Evolutionary conservation across 1,140 invertebrate species (phyloP).

Genomic region (Mamestra configurata): DNA sequence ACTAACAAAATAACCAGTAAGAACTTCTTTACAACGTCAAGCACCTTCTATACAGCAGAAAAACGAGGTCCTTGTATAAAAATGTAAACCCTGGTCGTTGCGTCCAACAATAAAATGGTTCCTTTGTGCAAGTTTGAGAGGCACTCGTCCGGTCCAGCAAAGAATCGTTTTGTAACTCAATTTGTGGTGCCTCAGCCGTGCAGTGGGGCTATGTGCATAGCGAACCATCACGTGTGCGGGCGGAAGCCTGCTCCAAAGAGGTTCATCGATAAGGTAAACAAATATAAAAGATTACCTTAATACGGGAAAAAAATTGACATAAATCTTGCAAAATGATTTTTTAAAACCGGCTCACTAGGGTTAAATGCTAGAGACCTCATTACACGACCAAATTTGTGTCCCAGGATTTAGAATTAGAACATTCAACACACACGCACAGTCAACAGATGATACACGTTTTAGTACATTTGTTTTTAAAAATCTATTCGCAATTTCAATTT

Average conservation of each 20-base stretch:
- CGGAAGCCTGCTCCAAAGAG: neutral
- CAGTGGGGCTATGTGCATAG: conserved; percentile 62
- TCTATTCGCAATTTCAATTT: no score
- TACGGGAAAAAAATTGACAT: neutral
- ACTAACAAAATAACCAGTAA: neutral
- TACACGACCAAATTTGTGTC: no score
- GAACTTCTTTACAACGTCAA: neutral
- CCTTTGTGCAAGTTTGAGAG: conserved; percentile 73
- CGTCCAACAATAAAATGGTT: conserved; percentile 50
- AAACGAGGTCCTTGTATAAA: conserved; percentile 13
- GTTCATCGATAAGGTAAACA: conserved; percentile 25
- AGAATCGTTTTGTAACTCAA: conserved; percentile 86
- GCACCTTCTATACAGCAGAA: neutral
- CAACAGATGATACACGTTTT: no score
- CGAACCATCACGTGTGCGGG: neutral
- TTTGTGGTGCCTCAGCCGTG: conserved; percentile 75
- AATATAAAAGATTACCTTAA: neutral
- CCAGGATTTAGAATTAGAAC: no score
- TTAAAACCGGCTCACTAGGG: no score
- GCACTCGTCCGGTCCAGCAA: conserved; percentile 65
- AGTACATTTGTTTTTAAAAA: no score
- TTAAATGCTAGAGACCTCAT: no score
- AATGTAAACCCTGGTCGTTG: conserved; percentile 43
- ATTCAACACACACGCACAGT: no score
- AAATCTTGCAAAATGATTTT: no score